Base-by-base conservation (phyloP, 1,140 invertebrate genomes). In the Leptonema lineaticorne region DNA sequence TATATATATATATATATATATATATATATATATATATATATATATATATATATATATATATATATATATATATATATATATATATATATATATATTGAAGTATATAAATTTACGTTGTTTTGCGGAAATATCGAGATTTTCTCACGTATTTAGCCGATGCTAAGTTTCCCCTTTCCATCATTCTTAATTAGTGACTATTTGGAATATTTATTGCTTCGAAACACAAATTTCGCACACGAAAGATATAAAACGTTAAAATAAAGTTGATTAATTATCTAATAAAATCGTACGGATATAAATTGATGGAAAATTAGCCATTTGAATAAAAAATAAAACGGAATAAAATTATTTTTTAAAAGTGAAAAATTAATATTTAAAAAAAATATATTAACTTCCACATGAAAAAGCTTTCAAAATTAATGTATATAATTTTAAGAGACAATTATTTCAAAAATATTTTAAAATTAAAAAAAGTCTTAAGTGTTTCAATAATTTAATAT, bases 191-290 rank as follows among this genome's bases (percentile, higher is more conserved):
- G 28, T 59, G 57, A 59, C 57, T 59, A 59, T 59, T 59, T 59
- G 30, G 57, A 59, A 59, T 59, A 59, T 59, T 59, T 59, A 59
- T 59, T 33, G 18, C 57, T 37, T 37, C 57, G 18, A 29, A 59
- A 37, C n/a, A 20, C n/a, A 20, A 59, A 59, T 30, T 59, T n/a
- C n/a, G n/a, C 57, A 29, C 28, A 29, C 28, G 24, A 14, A 20
- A 22, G 18, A 59, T 27, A 59, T 59, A 59, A 59, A 59, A 59
- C 33, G 57, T 59, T 59, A 27, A 59, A 59, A 59, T 59, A 59
- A 50, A 64, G 48, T 64, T 64, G 63, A 64, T 64, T 64, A 64
- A 64, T 64, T 64, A 64, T 24, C 63, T 46, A 46, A 64, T 64
- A 64, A 64, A 63, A 64, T 64, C 29, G 63, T 64, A 64, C 45